These are phyloP conservation scores for Agapornis canus DNA, from an alignment of 2,797 vertebrate species.

Conservation along the genomic window DNA sequence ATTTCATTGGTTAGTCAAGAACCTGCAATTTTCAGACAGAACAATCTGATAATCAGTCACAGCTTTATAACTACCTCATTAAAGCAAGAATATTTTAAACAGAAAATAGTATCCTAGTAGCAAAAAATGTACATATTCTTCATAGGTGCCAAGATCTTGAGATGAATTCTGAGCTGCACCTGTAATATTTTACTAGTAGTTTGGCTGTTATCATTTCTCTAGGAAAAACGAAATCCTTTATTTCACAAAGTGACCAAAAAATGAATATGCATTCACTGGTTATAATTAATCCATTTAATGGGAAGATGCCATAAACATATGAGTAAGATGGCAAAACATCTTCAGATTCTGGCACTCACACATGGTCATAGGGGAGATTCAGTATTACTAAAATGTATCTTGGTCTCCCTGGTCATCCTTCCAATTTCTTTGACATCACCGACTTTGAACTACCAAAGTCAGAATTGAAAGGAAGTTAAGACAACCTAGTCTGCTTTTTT, in stretches of 20 bases:
- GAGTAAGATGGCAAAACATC: background rate
- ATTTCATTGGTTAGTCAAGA: conserved; percentile 17
- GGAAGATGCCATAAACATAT: background rate
- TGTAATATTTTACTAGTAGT: background rate
- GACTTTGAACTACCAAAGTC: background rate
- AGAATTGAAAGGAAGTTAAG: background rate
- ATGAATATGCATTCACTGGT: background rate
- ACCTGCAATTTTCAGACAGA: background rate
- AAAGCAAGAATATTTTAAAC: background rate
- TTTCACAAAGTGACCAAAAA: background rate
- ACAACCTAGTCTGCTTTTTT: background rate
- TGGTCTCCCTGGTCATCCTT: background rate
- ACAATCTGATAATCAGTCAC: background rate
- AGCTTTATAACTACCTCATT: conserved; percentile 13
- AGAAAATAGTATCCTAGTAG: background rate
- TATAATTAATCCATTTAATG: conserved; percentile 3
- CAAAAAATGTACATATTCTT: background rate
- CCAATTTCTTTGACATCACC: background rate
- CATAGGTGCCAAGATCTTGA: background rate
- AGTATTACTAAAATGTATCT: background rate
- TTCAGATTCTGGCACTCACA: background rate
- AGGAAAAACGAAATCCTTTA: background rate
- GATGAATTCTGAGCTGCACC: background rate
- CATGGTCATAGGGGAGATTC: background rate
- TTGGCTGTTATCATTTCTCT: background rate